Conservation (phyloP, 2,888 invertebrate species). For the Elysia crispata region DNA sequence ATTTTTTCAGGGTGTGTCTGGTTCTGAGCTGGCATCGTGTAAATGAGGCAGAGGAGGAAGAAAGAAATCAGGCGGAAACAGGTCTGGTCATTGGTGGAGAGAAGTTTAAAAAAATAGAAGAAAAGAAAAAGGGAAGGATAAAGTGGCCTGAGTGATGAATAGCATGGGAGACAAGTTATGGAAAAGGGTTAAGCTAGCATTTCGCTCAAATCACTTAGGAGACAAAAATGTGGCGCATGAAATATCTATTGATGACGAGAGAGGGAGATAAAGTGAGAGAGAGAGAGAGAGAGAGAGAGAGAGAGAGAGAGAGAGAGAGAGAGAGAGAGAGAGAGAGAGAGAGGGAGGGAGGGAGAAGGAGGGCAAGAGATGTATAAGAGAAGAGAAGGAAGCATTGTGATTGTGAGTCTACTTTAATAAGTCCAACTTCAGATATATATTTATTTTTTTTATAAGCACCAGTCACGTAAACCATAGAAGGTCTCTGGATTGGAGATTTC, state of each 20-base stretch:
- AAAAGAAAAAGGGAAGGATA: conserved; percentile 22
- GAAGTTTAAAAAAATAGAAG: neutral
- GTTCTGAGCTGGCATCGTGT: conserved; percentile 15
- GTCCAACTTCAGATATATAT: too few relatives aligned
- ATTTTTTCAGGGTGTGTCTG: neutral
- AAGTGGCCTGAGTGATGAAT: neutral
- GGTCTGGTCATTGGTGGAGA: neutral
- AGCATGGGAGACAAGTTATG: conserved; percentile 3
- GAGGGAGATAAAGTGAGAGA: conserved; percentile 52
- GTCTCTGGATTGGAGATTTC: too few relatives aligned
- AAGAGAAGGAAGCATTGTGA: too few relatives aligned
- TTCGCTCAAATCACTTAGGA: too few relatives aligned
- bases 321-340: conserved; percentile 24
- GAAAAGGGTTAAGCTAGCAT: too few relatives aligned
- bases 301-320: conserved; percentile 38
- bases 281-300: conserved; percentile 75
- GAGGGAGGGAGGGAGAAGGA: too few relatives aligned
- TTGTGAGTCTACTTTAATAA: too few relatives aligned
- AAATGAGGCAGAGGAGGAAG: neutral
- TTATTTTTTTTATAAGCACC: too few relatives aligned
- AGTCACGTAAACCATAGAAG: too few relatives aligned
- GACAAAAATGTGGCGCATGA: conserved; percentile 21
- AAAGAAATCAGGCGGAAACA: neutral
- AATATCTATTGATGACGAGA: conserved; percentile 22
- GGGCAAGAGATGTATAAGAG: too few relatives aligned